phyloP scores from a whole-genome alignment of 2,888 invertebrate genomes.

The Orthosia gothica region DNA sequence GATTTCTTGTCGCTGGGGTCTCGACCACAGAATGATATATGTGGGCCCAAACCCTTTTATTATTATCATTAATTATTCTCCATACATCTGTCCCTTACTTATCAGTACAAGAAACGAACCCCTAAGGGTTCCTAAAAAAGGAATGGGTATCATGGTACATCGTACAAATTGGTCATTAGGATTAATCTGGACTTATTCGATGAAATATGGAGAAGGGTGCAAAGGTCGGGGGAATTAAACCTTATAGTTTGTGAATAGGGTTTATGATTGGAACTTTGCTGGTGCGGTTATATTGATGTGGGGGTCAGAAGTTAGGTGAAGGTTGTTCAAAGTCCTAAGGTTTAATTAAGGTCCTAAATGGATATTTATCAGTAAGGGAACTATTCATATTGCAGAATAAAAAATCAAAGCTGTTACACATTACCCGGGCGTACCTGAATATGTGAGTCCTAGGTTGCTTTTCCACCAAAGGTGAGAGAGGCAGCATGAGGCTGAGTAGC shows the following conservation, averaged over 20 bases:
- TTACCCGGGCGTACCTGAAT: too few species aligned
- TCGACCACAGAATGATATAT: slow-evolving; percentile 69
- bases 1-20: slow-evolving; percentile 69
- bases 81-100: slow-evolving; percentile 60
- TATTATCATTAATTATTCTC: slow-evolving; percentile 71
- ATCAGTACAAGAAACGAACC: slow-evolving; percentile 63
- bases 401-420: too few species aligned
- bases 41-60: slow-evolving; percentile 63
- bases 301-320: slow-evolving; percentile 17
- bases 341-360: background rate
- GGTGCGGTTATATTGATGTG: slow-evolving; percentile 31
- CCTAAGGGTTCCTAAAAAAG: slow-evolving; percentile 58
- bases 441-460: too few species aligned
- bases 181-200: slow-evolving; percentile 56
- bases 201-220: slow-evolving; percentile 37
- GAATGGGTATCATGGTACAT: slow-evolving; percentile 62
- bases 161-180: slow-evolving; percentile 59
- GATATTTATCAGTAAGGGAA: background rate
- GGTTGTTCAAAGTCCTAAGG: background rate
- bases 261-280: slow-evolving; percentile 24
- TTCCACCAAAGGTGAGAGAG: too few species aligned
- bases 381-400: too few species aligned
- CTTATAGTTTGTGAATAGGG: slow-evolving; percentile 31
- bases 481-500: too few species aligned
- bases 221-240: slow-evolving; percentile 25